Percentiles rank a stretch among this genome's conserved stretches.
Conservation (phyloP, 2,888 invertebrate species). For the Drosophila longiperda region DNA sequence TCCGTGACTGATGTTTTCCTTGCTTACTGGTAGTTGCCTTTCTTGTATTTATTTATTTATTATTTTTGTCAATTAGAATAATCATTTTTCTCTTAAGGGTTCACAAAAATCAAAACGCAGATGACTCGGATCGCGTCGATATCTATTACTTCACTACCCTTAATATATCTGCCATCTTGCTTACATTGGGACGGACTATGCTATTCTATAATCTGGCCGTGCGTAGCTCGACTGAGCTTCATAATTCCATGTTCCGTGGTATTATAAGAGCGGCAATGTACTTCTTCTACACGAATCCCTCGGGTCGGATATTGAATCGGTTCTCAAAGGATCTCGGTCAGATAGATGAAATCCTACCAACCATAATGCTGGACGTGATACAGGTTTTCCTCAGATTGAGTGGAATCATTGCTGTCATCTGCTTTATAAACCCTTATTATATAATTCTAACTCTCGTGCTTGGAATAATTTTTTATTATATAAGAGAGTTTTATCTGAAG, state of each 20-base stretch:
- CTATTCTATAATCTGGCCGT: conserved; percentile 87
- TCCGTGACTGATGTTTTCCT: conserved; percentile 92
- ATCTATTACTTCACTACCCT: conserved; percentile 86
- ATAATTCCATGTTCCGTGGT: conserved; percentile 92
- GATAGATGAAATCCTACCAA: conserved; percentile 85
- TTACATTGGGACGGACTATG: conserved; percentile 83
- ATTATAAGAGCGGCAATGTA: conserved; percentile 92
- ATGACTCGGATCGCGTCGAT: conserved; percentile 62
- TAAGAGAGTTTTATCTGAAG: conserved; percentile 91
- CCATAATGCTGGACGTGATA: conserved; percentile 83
- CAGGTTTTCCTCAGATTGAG: conserved; percentile 92
- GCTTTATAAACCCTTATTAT: conserved; percentile 90
- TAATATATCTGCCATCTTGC: conserved; percentile 83
- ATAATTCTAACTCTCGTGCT: conserved; percentile 89
- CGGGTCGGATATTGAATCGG: conserved; percentile 92
- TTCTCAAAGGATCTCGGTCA: conserved; percentile 94
- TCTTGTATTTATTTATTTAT: neutral
- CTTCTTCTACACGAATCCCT: conserved; percentile 95
- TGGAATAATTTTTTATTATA: conserved; percentile 89
- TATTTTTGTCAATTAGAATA: neutral
- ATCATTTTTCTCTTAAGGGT: conserved; percentile 49
- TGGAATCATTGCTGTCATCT: conserved; percentile 92
- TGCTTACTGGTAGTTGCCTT: conserved; percentile 87
- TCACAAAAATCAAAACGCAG: conserved; percentile 59
- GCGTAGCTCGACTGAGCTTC: conserved; percentile 91